Conservation (phyloP, 2,797 vertebrate genomes). For the Sternarchorhynchus goeldii region DNA sequence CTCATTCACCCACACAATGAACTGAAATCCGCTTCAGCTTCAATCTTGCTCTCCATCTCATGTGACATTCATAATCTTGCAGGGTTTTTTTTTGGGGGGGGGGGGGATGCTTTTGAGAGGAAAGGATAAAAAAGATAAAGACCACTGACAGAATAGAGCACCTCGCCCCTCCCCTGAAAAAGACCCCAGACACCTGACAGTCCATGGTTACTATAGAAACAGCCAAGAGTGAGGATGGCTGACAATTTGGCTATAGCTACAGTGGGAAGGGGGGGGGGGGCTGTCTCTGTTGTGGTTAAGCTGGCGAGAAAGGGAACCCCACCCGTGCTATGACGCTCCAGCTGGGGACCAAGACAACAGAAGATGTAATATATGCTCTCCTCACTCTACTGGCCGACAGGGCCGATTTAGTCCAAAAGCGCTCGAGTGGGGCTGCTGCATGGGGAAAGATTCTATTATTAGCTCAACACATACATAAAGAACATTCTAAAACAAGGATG, state of each 20-base stretch:
- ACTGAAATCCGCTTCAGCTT: constrained; percentile 33
- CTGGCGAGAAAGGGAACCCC: background rate
- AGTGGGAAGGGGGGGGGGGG: constrained; percentile 16
- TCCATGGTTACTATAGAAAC: constrained; percentile 57
- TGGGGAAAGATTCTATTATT: no score
- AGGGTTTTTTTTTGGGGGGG: background rate
- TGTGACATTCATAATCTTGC: constrained; percentile 4
- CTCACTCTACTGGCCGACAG: no score
- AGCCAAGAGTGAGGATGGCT: background rate
- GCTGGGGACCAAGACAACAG: no score
- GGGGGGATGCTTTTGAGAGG: background rate
- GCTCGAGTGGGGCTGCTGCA: no score
- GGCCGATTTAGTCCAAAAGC: no score
- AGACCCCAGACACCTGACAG: constrained; percentile 16
- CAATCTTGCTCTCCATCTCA: constrained; percentile 4
- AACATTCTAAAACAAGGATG: no score
- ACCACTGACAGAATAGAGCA: constrained; percentile 9
- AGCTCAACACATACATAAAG: no score
- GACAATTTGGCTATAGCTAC: constrained; percentile 41
- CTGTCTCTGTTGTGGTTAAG: background rate
- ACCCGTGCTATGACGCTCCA: background rate
- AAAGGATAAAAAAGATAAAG: constrained; percentile 24
- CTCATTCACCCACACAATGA: constrained; percentile 27
- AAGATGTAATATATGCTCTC: no score
- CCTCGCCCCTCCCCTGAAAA: background rate